Conservation (phyloP, 1,140 invertebrate genomes). For the Papilio polyxenes region DNA sequence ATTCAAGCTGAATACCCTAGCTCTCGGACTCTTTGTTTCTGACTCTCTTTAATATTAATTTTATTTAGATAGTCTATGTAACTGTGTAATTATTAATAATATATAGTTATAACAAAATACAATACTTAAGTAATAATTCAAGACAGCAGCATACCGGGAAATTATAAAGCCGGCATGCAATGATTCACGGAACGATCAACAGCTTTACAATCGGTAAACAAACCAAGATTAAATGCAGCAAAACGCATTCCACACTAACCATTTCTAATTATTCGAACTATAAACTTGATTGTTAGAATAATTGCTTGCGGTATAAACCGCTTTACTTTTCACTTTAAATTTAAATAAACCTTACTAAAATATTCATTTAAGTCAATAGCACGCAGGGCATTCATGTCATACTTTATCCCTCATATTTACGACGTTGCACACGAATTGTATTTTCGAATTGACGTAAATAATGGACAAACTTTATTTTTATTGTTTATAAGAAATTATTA, state of each 20-base stretch:
- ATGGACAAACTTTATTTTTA: neutral
- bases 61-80: neutral
- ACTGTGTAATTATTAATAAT: neutral
- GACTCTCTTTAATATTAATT: neutral
- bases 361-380: slow-evolving; percentile 2
- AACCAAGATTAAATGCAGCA: slow-evolving; percentile 26
- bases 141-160: neutral
- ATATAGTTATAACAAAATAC: too few species aligned
- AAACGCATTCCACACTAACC: slow-evolving; percentile 26
- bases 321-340: too few species aligned
- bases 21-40: neutral
- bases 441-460: neutral
- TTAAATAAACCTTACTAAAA: neutral
- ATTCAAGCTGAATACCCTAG: neutral
- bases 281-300: neutral
- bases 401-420: slow-evolving; percentile 28
- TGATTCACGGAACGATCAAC: neutral
- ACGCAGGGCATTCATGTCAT: neutral
- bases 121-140: neutral
- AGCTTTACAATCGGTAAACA: slow-evolving; percentile 28
- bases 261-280: slow-evolving; percentile 21
- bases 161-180: slow-evolving; percentile 9
- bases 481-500: too few species aligned
- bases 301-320: neutral
- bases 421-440: neutral